Evolutionary conservation across 1,140 invertebrate species (phyloP).

Genomic region (Rhynchophorus ferrugineus): DNA sequence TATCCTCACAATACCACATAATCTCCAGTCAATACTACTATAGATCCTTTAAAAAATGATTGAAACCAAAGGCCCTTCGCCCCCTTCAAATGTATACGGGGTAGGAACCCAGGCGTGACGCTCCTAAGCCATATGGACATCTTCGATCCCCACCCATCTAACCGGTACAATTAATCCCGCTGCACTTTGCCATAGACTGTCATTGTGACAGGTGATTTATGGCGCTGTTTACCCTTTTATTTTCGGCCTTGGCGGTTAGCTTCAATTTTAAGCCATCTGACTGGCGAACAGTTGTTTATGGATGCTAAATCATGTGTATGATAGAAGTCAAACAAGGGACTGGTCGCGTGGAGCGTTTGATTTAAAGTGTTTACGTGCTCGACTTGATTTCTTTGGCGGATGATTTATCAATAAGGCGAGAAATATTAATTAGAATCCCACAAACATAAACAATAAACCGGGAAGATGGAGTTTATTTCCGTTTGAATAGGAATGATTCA

Average conservation of each 20-base stretch:
- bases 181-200: slow-evolving; percentile 10
- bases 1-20: no score
- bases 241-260: slow-evolving; percentile 7
- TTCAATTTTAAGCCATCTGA: slow-evolving; percentile 15
- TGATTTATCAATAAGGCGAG: no score
- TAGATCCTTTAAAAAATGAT: slow-evolving; percentile 2
- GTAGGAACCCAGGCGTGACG: slow-evolving; percentile 14
- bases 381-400: neutral
- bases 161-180: slow-evolving; percentile 14
- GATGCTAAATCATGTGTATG: slow-evolving; percentile 12
- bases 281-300: slow-evolving; percentile 15
- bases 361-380: slow-evolving; percentile 6
- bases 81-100: neutral
- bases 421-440: no score
- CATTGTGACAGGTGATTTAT: slow-evolving; percentile 19
- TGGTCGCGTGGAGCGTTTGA: neutral
- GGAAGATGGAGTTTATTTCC: no score
- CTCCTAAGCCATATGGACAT: slow-evolving; percentile 10
- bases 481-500: no score
- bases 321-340: slow-evolving; percentile 10
- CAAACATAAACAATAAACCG: no score
- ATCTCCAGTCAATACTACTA: no score
- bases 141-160: slow-evolving; percentile 1
- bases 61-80: neutral
- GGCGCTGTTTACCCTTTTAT: slow-evolving; percentile 19